Evolutionary conservation across 2,797 vertebrate genomes (phyloP).

Genomic region (Tenualosa ilisha): DNA sequence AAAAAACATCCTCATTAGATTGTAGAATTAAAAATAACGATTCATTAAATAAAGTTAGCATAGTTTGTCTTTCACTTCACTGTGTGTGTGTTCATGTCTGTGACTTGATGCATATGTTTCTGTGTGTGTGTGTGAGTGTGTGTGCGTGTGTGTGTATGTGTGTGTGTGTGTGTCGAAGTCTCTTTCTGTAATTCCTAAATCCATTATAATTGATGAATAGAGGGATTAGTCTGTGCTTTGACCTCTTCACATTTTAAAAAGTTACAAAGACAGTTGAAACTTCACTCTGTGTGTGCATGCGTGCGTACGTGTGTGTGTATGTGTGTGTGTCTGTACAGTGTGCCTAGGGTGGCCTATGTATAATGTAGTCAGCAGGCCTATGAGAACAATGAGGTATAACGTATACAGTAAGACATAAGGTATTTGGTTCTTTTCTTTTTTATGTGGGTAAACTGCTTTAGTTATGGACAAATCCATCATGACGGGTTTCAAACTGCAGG

Average conservation of each 20-base stretch:
- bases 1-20: constrained; percentile 61
- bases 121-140: not conserved
- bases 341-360: too few relatives aligned
- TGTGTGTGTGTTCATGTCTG: not conserved
- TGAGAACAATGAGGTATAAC: too few relatives aligned
- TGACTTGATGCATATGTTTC: not conserved
- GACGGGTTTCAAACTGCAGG: too few relatives aligned
- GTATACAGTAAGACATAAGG: too few relatives aligned
- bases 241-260: not conserved
- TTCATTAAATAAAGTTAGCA: constrained; percentile 59
- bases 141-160: not conserved
- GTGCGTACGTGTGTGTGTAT: too few relatives aligned
- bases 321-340: too few relatives aligned
- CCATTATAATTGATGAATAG: constrained; percentile 12
- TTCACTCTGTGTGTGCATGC: too few relatives aligned
- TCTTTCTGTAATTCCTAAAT: not conserved
- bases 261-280: not conserved
- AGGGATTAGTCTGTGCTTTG: not conserved
- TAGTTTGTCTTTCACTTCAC: not conserved
- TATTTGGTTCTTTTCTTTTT: too few relatives aligned
- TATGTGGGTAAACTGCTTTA: too few relatives aligned
- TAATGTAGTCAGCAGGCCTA: too few relatives aligned
- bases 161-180: not conserved
- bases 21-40: constrained; percentile 68
- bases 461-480: too few relatives aligned